Base-by-base conservation (phyloP, 2,113 vertebrate species). In the Larimichthys polyactis region DNA sequence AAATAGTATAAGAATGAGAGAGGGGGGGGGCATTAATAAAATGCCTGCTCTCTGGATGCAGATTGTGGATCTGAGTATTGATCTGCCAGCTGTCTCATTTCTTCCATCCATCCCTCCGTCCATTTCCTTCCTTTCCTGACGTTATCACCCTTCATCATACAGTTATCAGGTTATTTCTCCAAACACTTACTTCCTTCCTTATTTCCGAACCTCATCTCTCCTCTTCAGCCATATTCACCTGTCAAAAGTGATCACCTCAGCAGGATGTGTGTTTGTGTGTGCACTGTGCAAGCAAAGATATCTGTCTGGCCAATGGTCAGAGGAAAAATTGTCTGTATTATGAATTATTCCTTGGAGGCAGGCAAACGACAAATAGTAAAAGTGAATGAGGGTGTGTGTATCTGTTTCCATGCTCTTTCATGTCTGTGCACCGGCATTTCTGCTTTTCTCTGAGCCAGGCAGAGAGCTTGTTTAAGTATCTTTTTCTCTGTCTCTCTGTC, bases 81-180 rank as follows among this genome's bases (percentile, higher is more conserved):
- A 95, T 95, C 90, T 88, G 83, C 83, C 82, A 87, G 82, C 69
- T 75, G 78, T 84, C 66, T 85, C 54, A 52, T 71, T 77, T 86
- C 64, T 75, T 83, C 75, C 76, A 82, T 87, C 84, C 79, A 82
- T 87, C 75, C 90, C 63, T 71, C 82, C 87, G 82, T 88, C 79
- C 85, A 78, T 88, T 90, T 85, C 62, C 62, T 27, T 89, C 87
- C 87, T 88, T 66, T 90, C 85, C 83, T 87, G 85, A 94, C 81
- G 81, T 94, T 90, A 90, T 94, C 86, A 78, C 77, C 79, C 44
- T 89, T 95, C 71, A 85, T 96, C 91, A 93, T 90, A 85, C 83
- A 87, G 76, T 95, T 95, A 94, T 95, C 90, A 91, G 76, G 94
- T 94, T 90, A 89, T 93, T 92, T 91, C 85, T 85, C 68, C 71